Evolutionary conservation across 2,113 vertebrate genomes (phyloP), one percentile per base, ranked within the genome.

Genomic region (Carassius carassius): DNA sequence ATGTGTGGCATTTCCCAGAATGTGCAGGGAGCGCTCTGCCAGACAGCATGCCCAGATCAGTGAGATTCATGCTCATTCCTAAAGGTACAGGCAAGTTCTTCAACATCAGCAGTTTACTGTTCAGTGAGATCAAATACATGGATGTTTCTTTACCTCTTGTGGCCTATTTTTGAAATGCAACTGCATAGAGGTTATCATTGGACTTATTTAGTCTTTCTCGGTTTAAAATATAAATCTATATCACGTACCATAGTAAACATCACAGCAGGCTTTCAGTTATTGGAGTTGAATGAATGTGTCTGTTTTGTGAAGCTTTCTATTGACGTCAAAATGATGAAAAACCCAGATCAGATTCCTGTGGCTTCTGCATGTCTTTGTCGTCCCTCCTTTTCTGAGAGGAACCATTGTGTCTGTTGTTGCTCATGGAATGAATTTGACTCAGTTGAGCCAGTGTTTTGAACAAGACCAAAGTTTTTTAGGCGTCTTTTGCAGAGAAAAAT

Each of bases 1-100:
- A 90, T 85, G 84, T 86, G 74, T 67, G 62, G 86, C 73, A 85
- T 87, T 90, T 85, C 86, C 86, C 81, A 70, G 79, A 86, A 83
- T 84, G 85, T 62, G 63, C 51, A 73, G 60, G 12, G 72, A 78
- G 76, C n/a, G 21, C 62, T 67, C 58, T 87, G 78, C 86, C 86
- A 80, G 73, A 76, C 54, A 51, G 25, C 35, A 23, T 85, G 89
- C 85, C 72, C 73, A 70, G 83, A 86, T 82, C 70, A 56, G 75
- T 23, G 58, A 12, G n/a, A 47, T 84, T 80, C 65, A 84, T 65
- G 16, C 35, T 62, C 62, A 62, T 60, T 81, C 78, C 70, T 76
- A 62, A 62, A 76, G 44, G 54, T 60, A 75, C 69, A 56, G 29
- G 58, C n/a, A 51, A 51, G 62, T 84, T 69, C 37, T 75, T 75